A percentile compares a stretch with the other conserved stretches of the same genome.
These are phyloP conservation scores for Leucania comma DNA, from an alignment of 2,888 invertebrate genomes.

Conservation along the genomic window DNA sequence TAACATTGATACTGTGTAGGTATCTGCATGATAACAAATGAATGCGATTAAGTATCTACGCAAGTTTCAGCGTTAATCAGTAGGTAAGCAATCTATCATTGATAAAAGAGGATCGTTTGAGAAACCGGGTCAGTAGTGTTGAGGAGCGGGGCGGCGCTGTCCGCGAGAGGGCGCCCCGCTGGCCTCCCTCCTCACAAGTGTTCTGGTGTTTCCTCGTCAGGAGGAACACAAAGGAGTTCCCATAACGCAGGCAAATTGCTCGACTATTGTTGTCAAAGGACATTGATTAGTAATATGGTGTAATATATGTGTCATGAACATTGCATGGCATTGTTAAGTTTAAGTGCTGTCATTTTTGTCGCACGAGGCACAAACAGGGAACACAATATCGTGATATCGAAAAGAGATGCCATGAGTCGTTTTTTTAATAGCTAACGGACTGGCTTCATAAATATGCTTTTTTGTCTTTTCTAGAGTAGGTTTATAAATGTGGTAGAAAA, in stretches of 20 bases:
- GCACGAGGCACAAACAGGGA: no score
- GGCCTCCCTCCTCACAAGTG: constrained; percentile 22
- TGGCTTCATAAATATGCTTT: no score
- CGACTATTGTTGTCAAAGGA: constrained; percentile 3
- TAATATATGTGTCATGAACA: not conserved
- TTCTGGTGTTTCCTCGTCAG: constrained; percentile 20
- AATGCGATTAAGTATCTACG: constrained; percentile 51
- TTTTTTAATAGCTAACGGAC: no score
- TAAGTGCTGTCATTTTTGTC: not conserved
- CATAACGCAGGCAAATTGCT: constrained; percentile 4
- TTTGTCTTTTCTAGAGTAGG: no score
- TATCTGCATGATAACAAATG: constrained; percentile 45
- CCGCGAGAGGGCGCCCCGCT: constrained; percentile 46
- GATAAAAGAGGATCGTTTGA: constrained; percentile 51
- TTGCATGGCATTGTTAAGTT: not conserved
- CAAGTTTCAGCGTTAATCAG: constrained; percentile 49
- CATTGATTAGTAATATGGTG: constrained; percentile 16
- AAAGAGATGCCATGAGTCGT: no score
- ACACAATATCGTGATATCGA: not conserved
- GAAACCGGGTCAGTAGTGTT: constrained; percentile 55
- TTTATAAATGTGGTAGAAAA: no score
- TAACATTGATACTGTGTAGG: constrained; percentile 5
- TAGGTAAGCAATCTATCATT: constrained; percentile 54
- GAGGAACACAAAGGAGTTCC: constrained; percentile 12
- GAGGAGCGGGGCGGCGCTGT: constrained; percentile 7